A percentile compares a stretch with the other conserved stretches of the same genome.
phyloP scores from a whole-genome alignment of 1,140 invertebrate genomes.

The Gryllus bimaculatus region DNA sequence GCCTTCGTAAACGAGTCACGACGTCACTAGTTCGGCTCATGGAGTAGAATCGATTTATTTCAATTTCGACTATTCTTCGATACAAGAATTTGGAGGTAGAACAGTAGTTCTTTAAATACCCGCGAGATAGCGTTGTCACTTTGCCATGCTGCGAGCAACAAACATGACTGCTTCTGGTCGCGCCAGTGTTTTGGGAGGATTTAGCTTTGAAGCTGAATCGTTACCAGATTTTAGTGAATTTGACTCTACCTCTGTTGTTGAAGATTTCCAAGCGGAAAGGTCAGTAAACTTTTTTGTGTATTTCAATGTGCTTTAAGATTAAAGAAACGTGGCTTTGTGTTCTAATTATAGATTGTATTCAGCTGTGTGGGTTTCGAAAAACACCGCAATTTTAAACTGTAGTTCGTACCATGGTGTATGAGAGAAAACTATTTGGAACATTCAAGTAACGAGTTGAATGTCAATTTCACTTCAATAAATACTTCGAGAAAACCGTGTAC shows the following conservation, averaged over 20 bases:
- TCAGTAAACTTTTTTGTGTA: constrained; percentile 23
- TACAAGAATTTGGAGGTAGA: no score
- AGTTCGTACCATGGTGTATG: no score
- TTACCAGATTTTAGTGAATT: constrained; percentile 47
- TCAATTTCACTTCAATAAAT: no score
- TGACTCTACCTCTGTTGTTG: constrained; percentile 42
- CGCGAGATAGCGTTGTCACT: not conserved
- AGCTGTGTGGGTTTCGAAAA: no score
- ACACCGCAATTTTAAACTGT: no score
- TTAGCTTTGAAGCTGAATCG: constrained; percentile 43
- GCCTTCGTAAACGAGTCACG: no score
- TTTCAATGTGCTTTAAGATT: not conserved
- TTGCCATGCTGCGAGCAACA: constrained; percentile 5
- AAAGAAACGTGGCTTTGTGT: not conserved
- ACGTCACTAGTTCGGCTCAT: no score
- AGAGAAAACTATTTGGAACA: no score
- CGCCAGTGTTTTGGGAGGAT: constrained; percentile 35
- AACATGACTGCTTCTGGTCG: constrained; percentile 24
- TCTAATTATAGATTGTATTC: not conserved
- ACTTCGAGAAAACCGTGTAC: no score
- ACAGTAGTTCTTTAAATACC: not conserved
- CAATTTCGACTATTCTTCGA: no score
- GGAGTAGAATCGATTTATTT: no score
- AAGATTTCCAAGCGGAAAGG: constrained; percentile 42
- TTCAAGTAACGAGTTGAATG: no score